Conservation (phyloP, 1,140 invertebrate genomes). For the Theocolax elegans region DNA sequence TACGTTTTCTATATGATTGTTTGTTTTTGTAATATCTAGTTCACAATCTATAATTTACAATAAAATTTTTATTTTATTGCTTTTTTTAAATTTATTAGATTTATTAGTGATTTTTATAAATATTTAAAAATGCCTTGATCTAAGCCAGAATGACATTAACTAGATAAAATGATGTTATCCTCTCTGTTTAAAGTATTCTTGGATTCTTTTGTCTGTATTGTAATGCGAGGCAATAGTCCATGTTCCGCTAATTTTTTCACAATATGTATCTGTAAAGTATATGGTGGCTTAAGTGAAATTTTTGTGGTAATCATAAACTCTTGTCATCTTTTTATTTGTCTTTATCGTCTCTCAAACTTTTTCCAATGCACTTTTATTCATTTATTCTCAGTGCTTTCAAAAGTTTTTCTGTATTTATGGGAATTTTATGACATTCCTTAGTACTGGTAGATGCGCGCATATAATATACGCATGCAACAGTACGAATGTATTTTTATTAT, state of each 20-base stretch:
- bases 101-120: no score
- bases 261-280: slow-evolving; percentile 47
- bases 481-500: no score
- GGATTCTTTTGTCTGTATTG: background rate
- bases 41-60: no score
- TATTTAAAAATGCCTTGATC: no score
- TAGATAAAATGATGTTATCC: no score
- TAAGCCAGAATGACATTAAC: no score
- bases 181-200: no score
- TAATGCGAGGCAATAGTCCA: slow-evolving; percentile 44
- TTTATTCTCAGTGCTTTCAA: slow-evolving; percentile 43
- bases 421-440: no score
- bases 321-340: slow-evolving; percentile 38
- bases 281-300: slow-evolving; percentile 41
- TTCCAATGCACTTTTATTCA: slow-evolving; percentile 52
- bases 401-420: background rate
- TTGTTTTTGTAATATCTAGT: no score
- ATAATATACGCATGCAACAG: background rate
- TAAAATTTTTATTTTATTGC: no score
- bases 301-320: slow-evolving; percentile 45
- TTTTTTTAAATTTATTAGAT: no score
- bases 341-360: slow-evolving; percentile 52
- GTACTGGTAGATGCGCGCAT: background rate
- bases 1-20: no score
- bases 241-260: slow-evolving; percentile 49